These are phyloP conservation scores for Echiichthys vipera DNA, from an alignment of 2,797 vertebrate species.

Conservation along the genomic window DNA sequence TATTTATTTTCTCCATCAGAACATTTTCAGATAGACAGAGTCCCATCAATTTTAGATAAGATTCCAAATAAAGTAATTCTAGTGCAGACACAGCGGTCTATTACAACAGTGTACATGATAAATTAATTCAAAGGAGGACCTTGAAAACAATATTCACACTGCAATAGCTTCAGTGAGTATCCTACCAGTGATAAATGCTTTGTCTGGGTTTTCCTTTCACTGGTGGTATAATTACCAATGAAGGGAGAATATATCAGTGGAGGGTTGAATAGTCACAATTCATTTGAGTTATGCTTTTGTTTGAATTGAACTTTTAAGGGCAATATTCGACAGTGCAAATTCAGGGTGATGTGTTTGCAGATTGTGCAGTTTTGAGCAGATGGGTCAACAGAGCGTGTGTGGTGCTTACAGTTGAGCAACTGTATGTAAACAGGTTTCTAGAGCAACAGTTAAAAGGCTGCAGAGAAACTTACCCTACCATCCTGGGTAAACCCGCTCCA, in stretches of 20 bases:
- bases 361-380: conserved; percentile 65
- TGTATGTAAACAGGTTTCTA: conserved; percentile 76
- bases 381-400: conserved; percentile 65
- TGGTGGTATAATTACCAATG: conserved; percentile 36
- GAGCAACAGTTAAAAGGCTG: conserved; percentile 76
- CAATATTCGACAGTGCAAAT: conserved; percentile 72
- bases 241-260: conserved; percentile 43
- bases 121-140: conserved; percentile 61
- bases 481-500: conserved; percentile 53
- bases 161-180: conserved; percentile 45
- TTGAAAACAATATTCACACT: conserved; percentile 53
- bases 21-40: conserved; percentile 64
- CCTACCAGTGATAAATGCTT: conserved; percentile 44
- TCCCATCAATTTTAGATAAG: conserved; percentile 71
- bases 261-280: conserved; percentile 62
- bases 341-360: conserved; percentile 67
- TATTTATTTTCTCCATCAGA: conserved; percentile 74
- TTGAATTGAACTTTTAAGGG: conserved; percentile 71
- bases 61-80: conserved; percentile 58
- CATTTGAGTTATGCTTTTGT: conserved; percentile 72
- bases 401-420: conserved; percentile 68
- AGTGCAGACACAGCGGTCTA: conserved; percentile 45
- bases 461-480: conserved; percentile 56
- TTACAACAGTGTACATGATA: conserved; percentile 50
- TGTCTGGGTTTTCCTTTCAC: conserved; percentile 46